Percentiles rank a stretch among this genome's conserved stretches.
These are phyloP conservation scores for Edolisoma coerulescens DNA, from an alignment of 2,113 vertebrate species.

Conservation along the genomic window DNA sequence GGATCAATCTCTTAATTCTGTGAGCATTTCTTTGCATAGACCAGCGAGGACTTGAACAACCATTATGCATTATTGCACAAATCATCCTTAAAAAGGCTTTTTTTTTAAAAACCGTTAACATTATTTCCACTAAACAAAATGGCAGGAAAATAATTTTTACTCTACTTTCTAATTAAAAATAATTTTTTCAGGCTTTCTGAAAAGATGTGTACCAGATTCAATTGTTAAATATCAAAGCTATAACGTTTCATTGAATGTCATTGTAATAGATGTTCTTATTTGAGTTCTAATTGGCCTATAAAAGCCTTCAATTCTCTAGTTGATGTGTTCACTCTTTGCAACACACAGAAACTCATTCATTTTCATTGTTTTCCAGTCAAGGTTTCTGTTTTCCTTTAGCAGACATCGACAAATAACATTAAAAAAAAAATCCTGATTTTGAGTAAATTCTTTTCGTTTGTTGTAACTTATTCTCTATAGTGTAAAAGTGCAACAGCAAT, in stretches of 20 bases:
- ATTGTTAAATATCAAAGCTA: background rate
- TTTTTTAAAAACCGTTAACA: background rate
- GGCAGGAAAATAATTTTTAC: background rate
- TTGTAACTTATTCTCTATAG: background rate
- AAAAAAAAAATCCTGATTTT: background rate
- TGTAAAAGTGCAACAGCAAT: background rate
- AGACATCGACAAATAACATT: background rate
- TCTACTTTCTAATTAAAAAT: background rate
- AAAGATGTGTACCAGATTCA: background rate
- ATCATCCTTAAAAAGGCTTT: background rate
- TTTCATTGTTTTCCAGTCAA: background rate
- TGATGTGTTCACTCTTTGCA: background rate
- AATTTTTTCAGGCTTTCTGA: background rate
- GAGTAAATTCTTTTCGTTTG: background rate
- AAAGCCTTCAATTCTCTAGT: background rate
- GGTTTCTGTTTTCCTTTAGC: background rate
- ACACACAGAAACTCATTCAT: background rate
- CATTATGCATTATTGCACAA: background rate
- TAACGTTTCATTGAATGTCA: background rate
- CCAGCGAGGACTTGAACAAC: background rate
- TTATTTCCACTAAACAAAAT: background rate
- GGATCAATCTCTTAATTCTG: background rate
- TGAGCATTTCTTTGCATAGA: background rate
- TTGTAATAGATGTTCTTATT: background rate
- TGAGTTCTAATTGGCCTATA: background rate